phyloP scores from a whole-genome alignment of 2,888 invertebrate genomes.

The Caenorhabditis drosophilae region DNA sequence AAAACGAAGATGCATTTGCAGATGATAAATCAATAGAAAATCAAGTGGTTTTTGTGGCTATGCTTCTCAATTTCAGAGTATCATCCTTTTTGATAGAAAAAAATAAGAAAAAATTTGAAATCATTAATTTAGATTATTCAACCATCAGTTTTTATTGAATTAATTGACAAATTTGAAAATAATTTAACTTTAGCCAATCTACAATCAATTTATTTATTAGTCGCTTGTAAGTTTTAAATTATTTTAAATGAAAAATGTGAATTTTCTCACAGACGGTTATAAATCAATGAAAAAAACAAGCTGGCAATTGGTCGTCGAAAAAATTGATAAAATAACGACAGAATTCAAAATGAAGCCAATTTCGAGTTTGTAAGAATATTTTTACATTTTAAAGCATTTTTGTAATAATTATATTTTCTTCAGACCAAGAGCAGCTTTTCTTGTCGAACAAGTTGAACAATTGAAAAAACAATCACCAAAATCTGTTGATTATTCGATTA shows the following conservation, averaged over 20 bases:
- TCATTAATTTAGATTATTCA: constrained; percentile 29
- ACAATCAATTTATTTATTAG: constrained; percentile 24
- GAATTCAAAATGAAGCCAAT: constrained; percentile 25
- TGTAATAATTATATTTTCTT: background rate
- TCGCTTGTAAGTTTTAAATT: constrained; percentile 33
- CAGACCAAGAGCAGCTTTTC: constrained; percentile 42
- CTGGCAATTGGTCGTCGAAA: constrained; percentile 22
- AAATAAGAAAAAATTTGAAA: no score
- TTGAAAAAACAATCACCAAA: constrained; percentile 39
- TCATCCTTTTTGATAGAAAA: background rate
- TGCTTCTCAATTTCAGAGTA: constrained; percentile 44
- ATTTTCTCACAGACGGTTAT: constrained; percentile 10
- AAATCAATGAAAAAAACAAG: constrained; percentile 39
- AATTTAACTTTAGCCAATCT: constrained; percentile 37
- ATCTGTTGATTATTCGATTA: constrained; percentile 30
- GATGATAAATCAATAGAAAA: constrained; percentile 55
- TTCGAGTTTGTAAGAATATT: constrained; percentile 7
- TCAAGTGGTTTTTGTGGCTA: constrained; percentile 42
- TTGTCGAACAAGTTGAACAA: constrained; percentile 32
- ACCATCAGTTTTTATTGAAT: constrained; percentile 32
- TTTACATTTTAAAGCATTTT: background rate
- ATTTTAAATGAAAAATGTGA: background rate
- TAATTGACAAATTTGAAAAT: constrained; percentile 28
- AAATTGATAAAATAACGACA: constrained; percentile 20
- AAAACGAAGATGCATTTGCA: constrained; percentile 17